Evolutionary conservation across 1,140 invertebrate genomes (phyloP).

Genomic region (Galleria mellonella): DNA sequence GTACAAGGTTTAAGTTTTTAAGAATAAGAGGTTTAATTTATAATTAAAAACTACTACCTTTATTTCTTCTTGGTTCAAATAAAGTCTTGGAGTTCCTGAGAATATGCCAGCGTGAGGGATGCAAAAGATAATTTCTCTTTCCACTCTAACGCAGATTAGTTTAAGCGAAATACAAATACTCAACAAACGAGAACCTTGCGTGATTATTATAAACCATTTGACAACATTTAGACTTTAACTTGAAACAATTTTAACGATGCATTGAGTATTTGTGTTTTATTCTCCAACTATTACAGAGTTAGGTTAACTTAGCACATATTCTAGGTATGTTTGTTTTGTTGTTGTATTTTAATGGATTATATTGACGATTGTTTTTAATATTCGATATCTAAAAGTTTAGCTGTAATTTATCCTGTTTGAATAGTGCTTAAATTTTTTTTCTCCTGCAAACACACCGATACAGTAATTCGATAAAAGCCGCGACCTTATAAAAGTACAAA

Average conservation of each 20-base stretch:
- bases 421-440: background rate
- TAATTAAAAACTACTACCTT: too few relatives aligned
- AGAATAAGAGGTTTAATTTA: too few relatives aligned
- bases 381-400: conserved; percentile 28
- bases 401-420: conserved; percentile 4
- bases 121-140: conserved; percentile 6
- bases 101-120: conserved; percentile 9
- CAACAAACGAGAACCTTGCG: conserved; percentile 17
- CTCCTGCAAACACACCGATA: background rate
- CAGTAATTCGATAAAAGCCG: conserved; percentile 9
- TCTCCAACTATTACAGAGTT: conserved; percentile 22
- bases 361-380: conserved; percentile 53
- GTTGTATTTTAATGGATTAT: conserved; percentile 70
- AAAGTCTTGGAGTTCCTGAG: too few relatives aligned
- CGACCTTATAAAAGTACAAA: conserved; percentile 63
- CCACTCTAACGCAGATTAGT: conserved; percentile 18
- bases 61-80: too few relatives aligned
- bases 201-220: conserved; percentile 15
- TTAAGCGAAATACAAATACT: conserved; percentile 65
- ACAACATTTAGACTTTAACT: conserved; percentile 27
- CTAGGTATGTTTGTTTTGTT: conserved; percentile 62
- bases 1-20: too few relatives aligned
- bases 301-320: background rate
- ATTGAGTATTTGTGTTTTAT: conserved; percentile 68
- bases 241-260: conserved; percentile 13